Evolutionary conservation across 2,797 vertebrate genomes (phyloP).

Genomic region (Sebastiscus tertius): DNA sequence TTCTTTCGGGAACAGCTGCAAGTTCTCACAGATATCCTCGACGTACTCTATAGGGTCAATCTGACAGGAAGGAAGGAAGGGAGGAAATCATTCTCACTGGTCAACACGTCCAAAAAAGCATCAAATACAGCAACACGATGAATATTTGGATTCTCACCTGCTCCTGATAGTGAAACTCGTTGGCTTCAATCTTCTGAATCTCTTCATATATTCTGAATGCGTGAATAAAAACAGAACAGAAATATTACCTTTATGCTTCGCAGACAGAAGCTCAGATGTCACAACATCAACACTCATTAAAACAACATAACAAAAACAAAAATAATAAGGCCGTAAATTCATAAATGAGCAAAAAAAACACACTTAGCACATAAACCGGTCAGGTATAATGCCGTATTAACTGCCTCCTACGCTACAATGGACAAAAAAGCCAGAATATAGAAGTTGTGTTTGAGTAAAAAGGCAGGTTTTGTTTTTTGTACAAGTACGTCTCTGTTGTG

Average conservation of each 20-base stretch:
- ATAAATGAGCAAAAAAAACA: conserved; percentile 12
- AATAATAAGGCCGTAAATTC: conserved; percentile 2
- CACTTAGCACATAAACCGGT: conserved; percentile 3
- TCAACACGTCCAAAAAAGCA: not conserved
- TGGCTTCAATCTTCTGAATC: conserved; percentile 96
- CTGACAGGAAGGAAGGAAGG: conserved; percentile 67
- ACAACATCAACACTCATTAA: not conserved
- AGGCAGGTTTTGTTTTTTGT: not conserved
- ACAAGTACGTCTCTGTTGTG: not conserved
- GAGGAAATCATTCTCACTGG: not conserved
- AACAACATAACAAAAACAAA: not conserved
- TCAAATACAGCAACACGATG: not conserved
- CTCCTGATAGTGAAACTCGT: conserved; percentile 96
- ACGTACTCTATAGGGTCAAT: conserved; percentile 95
- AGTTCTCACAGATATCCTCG: conserved; percentile 95
- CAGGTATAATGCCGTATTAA: not conserved
- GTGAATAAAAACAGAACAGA: conserved; percentile 2
- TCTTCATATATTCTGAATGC: conserved; percentile 91
- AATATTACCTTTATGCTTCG: conserved; percentile 7
- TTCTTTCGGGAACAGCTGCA: conserved; percentile 93
- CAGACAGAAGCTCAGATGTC: conserved; percentile 3
- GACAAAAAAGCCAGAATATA: not conserved
- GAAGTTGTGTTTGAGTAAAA: not conserved
- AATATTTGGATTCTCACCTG: conserved; percentile 81
- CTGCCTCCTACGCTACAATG: not conserved